Evolutionary conservation across 2,113 vertebrate genomes (phyloP).

Genomic region (Odontesthes bonariensis): DNA sequence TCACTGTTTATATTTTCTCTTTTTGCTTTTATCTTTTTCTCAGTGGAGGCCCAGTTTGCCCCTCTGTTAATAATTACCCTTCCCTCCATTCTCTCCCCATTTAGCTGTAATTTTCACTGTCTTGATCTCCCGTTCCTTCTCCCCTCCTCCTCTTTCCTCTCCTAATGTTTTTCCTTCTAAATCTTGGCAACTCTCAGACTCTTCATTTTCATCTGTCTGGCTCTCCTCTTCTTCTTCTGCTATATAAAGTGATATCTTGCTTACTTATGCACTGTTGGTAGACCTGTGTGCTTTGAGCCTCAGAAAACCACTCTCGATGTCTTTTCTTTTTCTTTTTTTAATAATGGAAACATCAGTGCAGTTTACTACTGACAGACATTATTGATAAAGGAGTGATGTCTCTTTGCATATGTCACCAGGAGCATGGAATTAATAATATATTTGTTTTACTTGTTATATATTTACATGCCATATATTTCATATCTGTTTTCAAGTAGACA

Average conservation of each 20-base stretch:
- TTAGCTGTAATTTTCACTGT: conserved; percentile 29
- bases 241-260: conserved; percentile 9
- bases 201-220: conserved; percentile 22
- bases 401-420: background rate
- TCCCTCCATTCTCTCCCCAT: conserved; percentile 17
- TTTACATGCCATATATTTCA: background rate
- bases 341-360: conserved; percentile 39
- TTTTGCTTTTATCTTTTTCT: conserved; percentile 1
- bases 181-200: conserved; percentile 5
- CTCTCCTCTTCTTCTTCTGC: conserved; percentile 10
- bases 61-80: conserved; percentile 21
- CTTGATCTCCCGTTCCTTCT: conserved; percentile 3
- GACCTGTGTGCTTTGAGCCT: conserved; percentile 36
- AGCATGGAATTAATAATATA: background rate
- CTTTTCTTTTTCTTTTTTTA: background rate
- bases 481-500: background rate
- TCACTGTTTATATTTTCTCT: background rate
- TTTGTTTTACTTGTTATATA: background rate
- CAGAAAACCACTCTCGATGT: conserved; percentile 20
- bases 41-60: conserved; percentile 16
- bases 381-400: conserved; percentile 17
- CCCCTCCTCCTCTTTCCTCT: conserved; percentile 17
- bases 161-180: conserved; percentile 25
- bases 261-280: conserved; percentile 22
- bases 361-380: conserved; percentile 37